These are phyloP conservation scores for Garrulus glandarius DNA, from an alignment of 2,797 vertebrate species.

Conservation along the genomic window DNA sequence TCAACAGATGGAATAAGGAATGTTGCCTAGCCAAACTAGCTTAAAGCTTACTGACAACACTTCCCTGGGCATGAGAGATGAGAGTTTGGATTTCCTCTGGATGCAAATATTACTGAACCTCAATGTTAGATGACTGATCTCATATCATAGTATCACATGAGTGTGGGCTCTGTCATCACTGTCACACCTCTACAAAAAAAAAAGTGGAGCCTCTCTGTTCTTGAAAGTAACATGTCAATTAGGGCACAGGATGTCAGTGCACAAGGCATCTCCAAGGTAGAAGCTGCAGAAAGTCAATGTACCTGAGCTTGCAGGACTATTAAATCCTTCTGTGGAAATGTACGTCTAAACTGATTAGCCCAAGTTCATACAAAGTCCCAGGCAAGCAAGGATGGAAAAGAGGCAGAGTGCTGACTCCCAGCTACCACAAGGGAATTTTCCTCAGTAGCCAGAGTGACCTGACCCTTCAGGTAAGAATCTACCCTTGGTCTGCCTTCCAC, in stretches of 20 bases:
- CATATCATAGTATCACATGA: background rate
- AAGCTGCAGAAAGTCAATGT: background rate
- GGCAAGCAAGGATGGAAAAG: background rate
- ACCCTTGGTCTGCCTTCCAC: conserved; percentile 59
- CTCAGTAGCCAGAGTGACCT: background rate
- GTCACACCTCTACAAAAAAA: background rate
- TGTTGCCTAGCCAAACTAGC: background rate
- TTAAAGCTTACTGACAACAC: background rate
- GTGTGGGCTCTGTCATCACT: background rate
- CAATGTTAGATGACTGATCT: background rate
- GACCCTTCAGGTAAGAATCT: conserved; percentile 30
- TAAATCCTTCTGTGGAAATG: background rate
- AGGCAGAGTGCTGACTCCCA: background rate
- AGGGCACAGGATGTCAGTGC: background rate
- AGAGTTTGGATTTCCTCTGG: background rate
- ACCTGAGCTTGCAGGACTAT: background rate
- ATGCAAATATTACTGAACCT: background rate
- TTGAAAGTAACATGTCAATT: too few species aligned
- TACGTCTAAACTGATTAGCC: background rate
- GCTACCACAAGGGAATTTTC: background rate
- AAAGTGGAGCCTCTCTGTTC: background rate
- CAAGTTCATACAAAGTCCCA: background rate
- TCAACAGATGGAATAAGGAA: background rate
- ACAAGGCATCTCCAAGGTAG: background rate
- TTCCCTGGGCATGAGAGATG: background rate